These are phyloP conservation scores for Tenrec ecaudatus DNA, from an alignment of 2,113 vertebrate genomes.

Conservation along the genomic window DNA sequence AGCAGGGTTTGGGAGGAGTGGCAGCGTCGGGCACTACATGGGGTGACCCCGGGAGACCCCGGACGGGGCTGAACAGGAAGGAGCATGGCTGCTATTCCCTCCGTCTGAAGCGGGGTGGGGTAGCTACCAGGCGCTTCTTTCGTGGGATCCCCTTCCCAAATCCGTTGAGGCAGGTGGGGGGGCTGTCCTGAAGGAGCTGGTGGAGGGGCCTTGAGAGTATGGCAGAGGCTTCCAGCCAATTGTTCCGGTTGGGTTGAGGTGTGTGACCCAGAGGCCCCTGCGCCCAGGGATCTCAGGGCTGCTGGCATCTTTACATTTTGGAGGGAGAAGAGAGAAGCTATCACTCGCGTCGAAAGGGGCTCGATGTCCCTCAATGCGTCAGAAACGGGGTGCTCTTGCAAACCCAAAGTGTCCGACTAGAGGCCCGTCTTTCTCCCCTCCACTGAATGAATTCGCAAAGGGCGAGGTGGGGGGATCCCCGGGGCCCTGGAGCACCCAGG, in stretches of 20 bases:
- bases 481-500: rapidly evolving
- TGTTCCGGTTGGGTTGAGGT: not conserved
- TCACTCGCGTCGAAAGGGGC: not conserved
- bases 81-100: conserved; percentile 39
- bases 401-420: rapidly evolving
- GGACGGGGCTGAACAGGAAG: not conserved
- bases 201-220: not conserved
- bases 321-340: not conserved
- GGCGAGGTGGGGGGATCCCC: rapidly evolving
- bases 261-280: not conserved
- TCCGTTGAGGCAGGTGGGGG: not conserved
- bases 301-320: rapidly evolving
- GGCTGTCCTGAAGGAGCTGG: not conserved
- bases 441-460: not conserved
- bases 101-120: conserved; percentile 54
- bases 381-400: not conserved
- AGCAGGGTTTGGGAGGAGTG: no score
- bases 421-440: not conserved
- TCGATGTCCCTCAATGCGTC: not conserved
- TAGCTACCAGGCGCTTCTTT: not conserved
- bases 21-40: not conserved
- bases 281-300: not conserved
- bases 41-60: not conserved
- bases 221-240: not conserved
- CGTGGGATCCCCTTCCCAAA: not conserved